Percentiles rank a stretch among this genome's conserved stretches.
Evolutionary conservation across 2,113 vertebrate genomes (phyloP).

Genomic region (Pitta sordida): DNA sequence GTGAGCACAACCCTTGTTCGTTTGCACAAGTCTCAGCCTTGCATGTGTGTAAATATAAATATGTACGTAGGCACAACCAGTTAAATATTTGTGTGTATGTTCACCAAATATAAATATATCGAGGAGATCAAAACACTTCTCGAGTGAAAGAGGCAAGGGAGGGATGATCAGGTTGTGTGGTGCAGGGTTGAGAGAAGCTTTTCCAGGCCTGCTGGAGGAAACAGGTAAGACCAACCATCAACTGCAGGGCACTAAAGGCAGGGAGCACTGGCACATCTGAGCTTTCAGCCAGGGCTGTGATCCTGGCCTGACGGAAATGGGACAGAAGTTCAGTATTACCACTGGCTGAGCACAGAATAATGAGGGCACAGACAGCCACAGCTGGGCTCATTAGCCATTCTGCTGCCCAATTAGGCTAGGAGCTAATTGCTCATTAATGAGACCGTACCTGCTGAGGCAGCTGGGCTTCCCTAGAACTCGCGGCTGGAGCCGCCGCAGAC

Average conservation of each 20-base stretch:
- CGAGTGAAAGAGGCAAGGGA: not conserved
- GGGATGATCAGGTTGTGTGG: not conserved
- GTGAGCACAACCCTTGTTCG: not conserved
- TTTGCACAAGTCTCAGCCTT: not conserved
- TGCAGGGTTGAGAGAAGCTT: not conserved
- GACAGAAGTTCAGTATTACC: conserved; percentile 18
- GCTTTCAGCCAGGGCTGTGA: not conserved
- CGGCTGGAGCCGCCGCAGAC: conserved; percentile 19
- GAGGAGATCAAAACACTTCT: not conserved
- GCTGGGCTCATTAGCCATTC: conserved; percentile 64
- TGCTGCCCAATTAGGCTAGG: conserved; percentile 68
- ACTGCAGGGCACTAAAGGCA: not conserved
- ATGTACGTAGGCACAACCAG: not conserved
- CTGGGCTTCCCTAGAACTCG: conserved; percentile 47
- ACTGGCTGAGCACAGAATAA: conserved; percentile 53
- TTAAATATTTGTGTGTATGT: not conserved
- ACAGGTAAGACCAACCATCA: not conserved
- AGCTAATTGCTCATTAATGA: conserved; percentile 72
- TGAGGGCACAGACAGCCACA: conserved; percentile 37
- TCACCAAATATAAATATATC: not conserved
- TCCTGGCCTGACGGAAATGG: not conserved
- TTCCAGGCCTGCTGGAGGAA: not conserved
- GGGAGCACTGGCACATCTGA: not conserved
- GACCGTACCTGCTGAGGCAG: conserved; percentile 55
- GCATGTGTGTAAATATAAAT: not conserved